Conservation (phyloP, 2,888 invertebrate species). For the Agonopterix arenella region DNA sequence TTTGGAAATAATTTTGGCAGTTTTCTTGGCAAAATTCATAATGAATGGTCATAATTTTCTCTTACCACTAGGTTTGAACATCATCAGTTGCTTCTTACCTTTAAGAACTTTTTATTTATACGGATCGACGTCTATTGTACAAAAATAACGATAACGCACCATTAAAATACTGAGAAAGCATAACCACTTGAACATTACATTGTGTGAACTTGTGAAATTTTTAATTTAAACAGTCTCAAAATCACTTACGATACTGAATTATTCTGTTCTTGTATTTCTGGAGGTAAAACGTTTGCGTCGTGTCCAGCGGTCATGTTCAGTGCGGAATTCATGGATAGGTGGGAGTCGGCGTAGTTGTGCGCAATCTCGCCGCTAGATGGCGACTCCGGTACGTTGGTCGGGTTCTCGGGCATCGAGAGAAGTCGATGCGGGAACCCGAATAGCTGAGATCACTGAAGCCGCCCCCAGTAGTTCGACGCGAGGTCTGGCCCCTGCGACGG, state of each 20-base stretch:
- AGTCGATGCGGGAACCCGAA: slow-evolving; percentile 90
- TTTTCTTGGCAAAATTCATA: slow-evolving; percentile 36
- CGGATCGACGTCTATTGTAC: slow-evolving; percentile 13
- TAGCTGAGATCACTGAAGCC: slow-evolving; percentile 95
- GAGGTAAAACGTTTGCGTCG: slow-evolving; percentile 63
- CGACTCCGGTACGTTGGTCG: slow-evolving; percentile 58
- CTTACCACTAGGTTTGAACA: slow-evolving; percentile 71
- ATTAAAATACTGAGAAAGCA: slow-evolving; percentile 10
- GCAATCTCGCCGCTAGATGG: slow-evolving; percentile 67
- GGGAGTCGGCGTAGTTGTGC: slow-evolving; percentile 69
- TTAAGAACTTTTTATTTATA: slow-evolving; percentile 9
- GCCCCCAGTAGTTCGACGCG: slow-evolving; percentile 91
- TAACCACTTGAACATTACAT: neutral
- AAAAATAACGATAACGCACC: slow-evolving; percentile 35
- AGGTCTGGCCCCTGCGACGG: slow-evolving; percentile 90
- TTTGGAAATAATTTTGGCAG: slow-evolving; percentile 19
- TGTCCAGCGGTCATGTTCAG: slow-evolving; percentile 75
- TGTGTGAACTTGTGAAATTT: slow-evolving; percentile 11
- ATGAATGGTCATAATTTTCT: slow-evolving; percentile 31
- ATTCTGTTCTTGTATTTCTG: slow-evolving; percentile 54
- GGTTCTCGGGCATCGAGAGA: slow-evolving; percentile 81
- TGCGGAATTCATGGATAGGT: slow-evolving; percentile 62
- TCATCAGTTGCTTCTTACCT: slow-evolving; percentile 66
- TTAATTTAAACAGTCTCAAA: slow-evolving; percentile 16
- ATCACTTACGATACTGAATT: slow-evolving; percentile 54